Evolutionary conservation across 23 tunicate genomes (phyloP), one percentile per base, ranked within the genome.

Genomic region (Phallusia fumigata): DNA sequence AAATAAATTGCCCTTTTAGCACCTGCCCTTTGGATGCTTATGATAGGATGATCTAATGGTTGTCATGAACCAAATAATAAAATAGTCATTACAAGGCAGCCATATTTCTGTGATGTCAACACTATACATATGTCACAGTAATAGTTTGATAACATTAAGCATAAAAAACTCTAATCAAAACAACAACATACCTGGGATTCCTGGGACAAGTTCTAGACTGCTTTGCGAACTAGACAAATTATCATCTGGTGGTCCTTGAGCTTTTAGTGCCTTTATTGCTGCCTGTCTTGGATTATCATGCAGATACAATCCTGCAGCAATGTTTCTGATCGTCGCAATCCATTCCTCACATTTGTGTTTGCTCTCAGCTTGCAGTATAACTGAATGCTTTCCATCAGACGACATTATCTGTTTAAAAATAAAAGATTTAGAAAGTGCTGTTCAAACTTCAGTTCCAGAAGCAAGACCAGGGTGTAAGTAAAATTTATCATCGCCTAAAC

Each of bases 311-410:
- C 95, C 95, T 6, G 88, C 80, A 11, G 95, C 76, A 34, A 90
- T 90, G 65, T 92, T 92, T 16, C 73, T 72, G 26, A 92, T 31
- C 5, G 97, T 92, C 11, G 89, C 86, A 19, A 87, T 65, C 97
- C 97, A 92, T 40, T 92, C 91, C 31, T 73, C 80, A 65, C 86
- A 82, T 45, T 87, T 81, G 32, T 92, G 92, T 65, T 87, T 92
- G 86, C 97, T 92, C 74, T 92, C 92, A 34, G 87, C 97, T 88
- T 92, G 97, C 52, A 92, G 51, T 0, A 73, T 76, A 32, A 84
- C 87, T 75, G 82, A 19, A 19, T 84, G 86, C 32, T 76, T 92
- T 33, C 79, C 79, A 44, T 86, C 90, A 36, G 84, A 81, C 3
- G 96, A 86, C 24, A 69, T 53, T 0, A 91, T 53, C 90, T 91